A percentile compares a stretch with the other conserved stretches of the same genome.
Conservation (phyloP, 2,888 invertebrate genomes). For the Eledona agricola region DNA sequence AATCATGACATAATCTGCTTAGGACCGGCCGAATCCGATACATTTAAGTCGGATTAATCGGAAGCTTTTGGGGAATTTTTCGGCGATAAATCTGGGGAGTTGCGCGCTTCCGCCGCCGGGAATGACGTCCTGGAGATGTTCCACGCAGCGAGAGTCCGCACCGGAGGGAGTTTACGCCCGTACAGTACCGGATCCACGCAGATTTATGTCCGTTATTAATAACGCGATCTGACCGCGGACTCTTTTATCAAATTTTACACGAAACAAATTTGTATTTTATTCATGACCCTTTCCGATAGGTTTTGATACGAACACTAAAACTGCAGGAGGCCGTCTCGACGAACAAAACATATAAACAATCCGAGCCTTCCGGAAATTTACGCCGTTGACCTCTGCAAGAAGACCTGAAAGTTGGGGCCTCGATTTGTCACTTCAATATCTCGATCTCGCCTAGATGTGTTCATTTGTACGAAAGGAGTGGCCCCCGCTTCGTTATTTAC, state of each 20-base stretch:
- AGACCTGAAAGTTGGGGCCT: constrained; percentile 5
- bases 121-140: constrained; percentile 46
- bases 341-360: constrained; percentile 51
- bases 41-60: constrained; percentile 24
- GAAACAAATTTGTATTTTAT: constrained; percentile 59
- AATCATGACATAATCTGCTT: constrained; percentile 42
- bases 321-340: constrained; percentile 50
- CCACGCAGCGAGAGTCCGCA: constrained; percentile 45
- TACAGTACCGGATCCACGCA: constrained; percentile 47
- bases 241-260: constrained; percentile 50
- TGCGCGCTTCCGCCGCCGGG: constrained; percentile 25
- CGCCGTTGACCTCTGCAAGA: constrained; percentile 21
- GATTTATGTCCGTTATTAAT: constrained; percentile 55
- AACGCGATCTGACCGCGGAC: constrained; percentile 51
- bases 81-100: constrained; percentile 5
- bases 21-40: constrained; percentile 28
- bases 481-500: constrained; percentile 32
- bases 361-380: constrained; percentile 47
- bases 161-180: constrained; percentile 47
- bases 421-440: constrained; percentile 31
- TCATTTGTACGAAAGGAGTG: constrained; percentile 28
- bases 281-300: constrained; percentile 55
- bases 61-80: constrained; percentile 14
- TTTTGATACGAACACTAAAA: constrained; percentile 54
- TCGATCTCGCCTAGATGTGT: constrained; percentile 30